Evolutionary conservation across 2,113 vertebrate genomes (phyloP), one percentile per base, ranked within the genome.

Genomic region (Hystrix brachyura): DNA sequence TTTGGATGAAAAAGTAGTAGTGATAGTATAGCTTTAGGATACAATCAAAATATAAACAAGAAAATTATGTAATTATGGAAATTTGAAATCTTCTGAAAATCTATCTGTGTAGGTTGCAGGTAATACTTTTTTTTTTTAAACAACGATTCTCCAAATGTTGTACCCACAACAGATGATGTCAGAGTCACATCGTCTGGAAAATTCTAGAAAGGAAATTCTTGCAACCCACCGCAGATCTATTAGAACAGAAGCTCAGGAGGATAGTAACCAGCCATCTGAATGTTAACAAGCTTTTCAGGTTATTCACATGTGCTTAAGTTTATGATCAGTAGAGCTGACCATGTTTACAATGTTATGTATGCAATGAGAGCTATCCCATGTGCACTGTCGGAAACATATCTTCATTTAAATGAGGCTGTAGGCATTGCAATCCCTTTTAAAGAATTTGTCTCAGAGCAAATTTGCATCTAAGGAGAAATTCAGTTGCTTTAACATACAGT

Each of bases 401-500:
- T 55, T 94, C 57, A 71, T 59, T 34, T 32, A 48, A 87, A 38
- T 60, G 9, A 94, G 14, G 17, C 34, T 83, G 8, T 6, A 67
- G 81, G 10, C 87, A 32, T 83, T 87, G 88, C 7, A 55, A 85
- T 13, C 87, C 71, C 11, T 82, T 89, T 88, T 48, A 71, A 65
- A 94, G 25, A 96, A 46, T 64, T 69, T 96, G 32, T 72, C 55
- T 94, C 79, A 79, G 71, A 94, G 60, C 9, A 78, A 88, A 43
- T 89, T 60, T 83, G 29, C 59, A 57, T 88, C 43, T 67, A 79
- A 83, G 51, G 27, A 89, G 53, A 94, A 91, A 82, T 91, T 95
- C 38, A 65, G 13, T 86, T 83, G 88, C 57, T 67, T 86, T 80
- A 71, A 53, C 82, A 94, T 59, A 64, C 34, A 80, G 43, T 64